Evolutionary conservation across 1,140 invertebrate species (phyloP).

Genomic region (Plutomurus gul): DNA sequence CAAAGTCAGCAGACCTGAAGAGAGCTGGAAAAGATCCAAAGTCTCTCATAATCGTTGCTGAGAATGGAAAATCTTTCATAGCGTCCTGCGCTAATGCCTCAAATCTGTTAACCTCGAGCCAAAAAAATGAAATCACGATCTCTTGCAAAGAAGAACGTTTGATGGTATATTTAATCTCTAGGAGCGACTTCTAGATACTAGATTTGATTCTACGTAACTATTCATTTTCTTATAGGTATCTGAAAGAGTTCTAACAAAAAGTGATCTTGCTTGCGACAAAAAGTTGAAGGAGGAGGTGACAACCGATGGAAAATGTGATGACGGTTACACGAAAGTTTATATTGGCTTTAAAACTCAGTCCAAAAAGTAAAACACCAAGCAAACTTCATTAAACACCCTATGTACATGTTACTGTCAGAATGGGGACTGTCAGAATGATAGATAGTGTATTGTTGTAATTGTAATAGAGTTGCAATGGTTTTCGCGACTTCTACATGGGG

Average conservation of each 20-base stretch:
- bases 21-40: neutral
- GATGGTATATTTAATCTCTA: neutral
- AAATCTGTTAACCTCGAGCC: neutral
- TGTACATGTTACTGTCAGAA: no score
- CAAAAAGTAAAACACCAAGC: no score
- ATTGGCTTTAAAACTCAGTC: neutral
- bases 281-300: neutral
- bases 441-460: neutral
- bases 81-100: neutral
- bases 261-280: neutral
- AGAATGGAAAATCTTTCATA: neutral
- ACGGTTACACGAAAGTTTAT: neutral
- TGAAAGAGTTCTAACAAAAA: neutral
- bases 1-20: no score
- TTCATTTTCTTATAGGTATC: neutral
- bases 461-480: neutral
- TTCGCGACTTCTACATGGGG: neutral
- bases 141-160: neutral
- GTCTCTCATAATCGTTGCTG: neutral
- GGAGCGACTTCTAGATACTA: neutral
- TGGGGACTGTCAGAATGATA: no score
- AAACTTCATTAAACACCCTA: no score
- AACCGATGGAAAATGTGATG: neutral
- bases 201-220: neutral
- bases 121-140: neutral